Conservation (phyloP, 1,140 invertebrate genomes). For the Atta colombica region DNA sequence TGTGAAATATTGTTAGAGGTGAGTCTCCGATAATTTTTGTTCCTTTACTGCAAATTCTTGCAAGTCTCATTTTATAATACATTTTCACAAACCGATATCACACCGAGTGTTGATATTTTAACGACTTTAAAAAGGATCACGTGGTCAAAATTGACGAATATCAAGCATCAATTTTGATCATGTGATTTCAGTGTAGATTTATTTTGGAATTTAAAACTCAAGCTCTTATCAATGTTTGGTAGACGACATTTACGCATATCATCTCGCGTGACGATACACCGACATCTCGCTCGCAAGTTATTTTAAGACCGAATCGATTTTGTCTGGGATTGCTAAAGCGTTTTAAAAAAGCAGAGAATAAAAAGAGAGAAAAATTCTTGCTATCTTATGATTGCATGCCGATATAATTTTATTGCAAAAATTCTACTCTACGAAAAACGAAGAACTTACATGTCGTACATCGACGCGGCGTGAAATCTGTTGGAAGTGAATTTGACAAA, state of each 20-base stretch:
- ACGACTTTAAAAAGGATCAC: too few species aligned
- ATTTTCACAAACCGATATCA: too few species aligned
- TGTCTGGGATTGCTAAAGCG: slow-evolving; percentile 5
- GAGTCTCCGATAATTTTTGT: background rate
- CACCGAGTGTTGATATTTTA: too few species aligned
- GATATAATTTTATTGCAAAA: background rate
- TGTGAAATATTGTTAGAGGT: background rate
- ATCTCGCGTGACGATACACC: slow-evolving; percentile 42
- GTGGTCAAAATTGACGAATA: too few species aligned
- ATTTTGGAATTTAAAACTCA: background rate
- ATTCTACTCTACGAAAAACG: background rate
- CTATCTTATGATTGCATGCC: background rate
- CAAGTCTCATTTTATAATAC: background rate
- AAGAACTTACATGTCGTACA: slow-evolving; percentile 70
- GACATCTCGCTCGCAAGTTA: slow-evolving; percentile 32
- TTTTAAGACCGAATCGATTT: slow-evolving; percentile 56
- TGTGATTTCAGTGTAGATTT: background rate
- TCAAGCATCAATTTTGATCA: too few species aligned
- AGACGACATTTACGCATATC: slow-evolving; percentile 35
- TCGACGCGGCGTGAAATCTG: slow-evolving; percentile 58
- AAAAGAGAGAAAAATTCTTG: background rate
- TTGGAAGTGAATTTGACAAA: slow-evolving; percentile 27
- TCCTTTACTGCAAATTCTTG: background rate
- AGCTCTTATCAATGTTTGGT: background rate
- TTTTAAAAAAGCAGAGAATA: background rate